Evolutionary conservation across 1,140 invertebrate species (phyloP).

Genomic region (Dolichoris vasculosae): DNA sequence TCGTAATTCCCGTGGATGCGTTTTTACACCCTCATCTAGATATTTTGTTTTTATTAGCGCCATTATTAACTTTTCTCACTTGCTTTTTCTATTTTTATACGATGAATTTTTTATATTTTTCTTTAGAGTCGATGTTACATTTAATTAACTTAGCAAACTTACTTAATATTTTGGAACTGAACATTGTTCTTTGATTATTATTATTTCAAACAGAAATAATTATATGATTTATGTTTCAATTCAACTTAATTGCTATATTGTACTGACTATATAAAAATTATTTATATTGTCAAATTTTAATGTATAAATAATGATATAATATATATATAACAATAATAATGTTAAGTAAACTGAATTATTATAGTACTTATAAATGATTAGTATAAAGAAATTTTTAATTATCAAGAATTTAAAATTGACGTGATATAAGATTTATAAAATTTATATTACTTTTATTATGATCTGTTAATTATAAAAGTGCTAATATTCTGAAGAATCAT

Average conservation of each 20-base stretch:
- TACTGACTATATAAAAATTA: background rate
- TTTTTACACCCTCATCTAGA: background rate
- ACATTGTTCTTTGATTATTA: background rate
- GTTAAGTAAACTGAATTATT: too few species aligned
- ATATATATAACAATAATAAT: too few species aligned
- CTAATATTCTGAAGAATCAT: too few species aligned
- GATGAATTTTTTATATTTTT: background rate
- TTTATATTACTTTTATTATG: too few species aligned
- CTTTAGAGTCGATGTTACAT: background rate
- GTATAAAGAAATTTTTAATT: too few species aligned
- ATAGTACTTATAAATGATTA: too few species aligned
- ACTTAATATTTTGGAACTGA: background rate
- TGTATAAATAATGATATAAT: too few species aligned
- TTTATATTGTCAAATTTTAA: too few species aligned
- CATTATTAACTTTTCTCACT: background rate
- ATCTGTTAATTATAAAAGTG: too few species aligned
- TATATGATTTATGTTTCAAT: background rate
- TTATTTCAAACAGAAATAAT: background rate
- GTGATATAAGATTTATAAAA: too few species aligned
- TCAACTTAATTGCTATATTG: background rate
- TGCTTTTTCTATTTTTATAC: background rate
- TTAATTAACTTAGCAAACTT: background rate
- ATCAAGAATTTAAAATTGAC: too few species aligned
- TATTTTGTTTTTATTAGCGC: background rate
- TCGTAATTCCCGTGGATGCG: background rate